phyloP scores from a whole-genome alignment of 2,797 vertebrate species.

The Prionace glauca region DNA sequence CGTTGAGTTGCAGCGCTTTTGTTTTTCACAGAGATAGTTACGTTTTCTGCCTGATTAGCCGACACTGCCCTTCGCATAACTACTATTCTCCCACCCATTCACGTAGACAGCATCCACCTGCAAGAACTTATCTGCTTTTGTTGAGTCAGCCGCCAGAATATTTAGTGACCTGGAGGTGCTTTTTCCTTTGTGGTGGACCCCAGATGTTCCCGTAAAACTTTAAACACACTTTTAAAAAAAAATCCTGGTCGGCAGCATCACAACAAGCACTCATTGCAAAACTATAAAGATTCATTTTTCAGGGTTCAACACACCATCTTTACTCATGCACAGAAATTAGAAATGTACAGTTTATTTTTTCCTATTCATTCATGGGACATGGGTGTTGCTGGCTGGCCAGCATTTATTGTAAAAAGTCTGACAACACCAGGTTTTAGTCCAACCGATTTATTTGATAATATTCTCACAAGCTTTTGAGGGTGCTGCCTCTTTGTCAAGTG shows the following conservation, averaged over 20 bases:
- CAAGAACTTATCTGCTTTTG: constrained; percentile 9
- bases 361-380: too few relatives aligned
- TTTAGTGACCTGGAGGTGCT: background rate
- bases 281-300: background rate
- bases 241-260: background rate
- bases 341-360: background rate
- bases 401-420: too few relatives aligned
- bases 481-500: too few relatives aligned
- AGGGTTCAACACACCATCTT: background rate
- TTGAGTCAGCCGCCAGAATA: background rate
- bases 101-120: background rate
- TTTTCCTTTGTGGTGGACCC: too few relatives aligned
- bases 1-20: background rate
- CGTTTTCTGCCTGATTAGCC: background rate
- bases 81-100: background rate
- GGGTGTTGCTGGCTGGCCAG: too few relatives aligned
- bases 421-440: too few relatives aligned
- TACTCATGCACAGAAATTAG: background rate
- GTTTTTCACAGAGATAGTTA: background rate
- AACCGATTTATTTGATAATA: too few relatives aligned
- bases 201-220: background rate
- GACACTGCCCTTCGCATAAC: background rate
- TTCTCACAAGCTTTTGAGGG: too few relatives aligned
- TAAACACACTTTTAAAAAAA: background rate
- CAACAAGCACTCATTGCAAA: background rate